Evolutionary conservation across 2,113 vertebrate species (phyloP).

Genomic region (Telmatochromis sp.): DNA sequence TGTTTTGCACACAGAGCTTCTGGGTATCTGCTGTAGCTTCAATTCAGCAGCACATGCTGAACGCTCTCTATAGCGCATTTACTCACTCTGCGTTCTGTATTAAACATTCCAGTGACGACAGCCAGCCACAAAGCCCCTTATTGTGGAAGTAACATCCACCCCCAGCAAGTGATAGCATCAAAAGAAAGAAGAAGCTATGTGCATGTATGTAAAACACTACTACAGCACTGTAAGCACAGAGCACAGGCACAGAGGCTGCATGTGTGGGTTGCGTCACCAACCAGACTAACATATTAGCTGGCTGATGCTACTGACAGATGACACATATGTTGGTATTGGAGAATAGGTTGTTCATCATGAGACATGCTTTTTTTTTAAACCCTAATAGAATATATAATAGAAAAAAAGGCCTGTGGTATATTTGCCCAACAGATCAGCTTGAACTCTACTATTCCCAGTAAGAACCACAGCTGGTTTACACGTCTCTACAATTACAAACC

Average conservation of each 20-base stretch:
- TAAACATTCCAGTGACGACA: slow-evolving; percentile 46
- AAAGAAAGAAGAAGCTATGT: background rate
- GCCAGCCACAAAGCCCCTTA: slow-evolving; percentile 34
- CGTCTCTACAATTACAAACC: background rate
- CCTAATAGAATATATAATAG: background rate
- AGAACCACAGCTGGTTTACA: background rate
- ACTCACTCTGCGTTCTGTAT: slow-evolving; percentile 9
- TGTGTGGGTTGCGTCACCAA: background rate
- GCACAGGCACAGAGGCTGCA: background rate
- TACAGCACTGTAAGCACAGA: background rate
- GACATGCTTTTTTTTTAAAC: background rate
- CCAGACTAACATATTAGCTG: background rate
- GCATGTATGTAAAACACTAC: background rate
- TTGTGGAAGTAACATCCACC: slow-evolving; percentile 36
- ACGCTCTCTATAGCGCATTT: background rate
- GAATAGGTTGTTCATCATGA: background rate
- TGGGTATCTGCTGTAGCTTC: background rate
- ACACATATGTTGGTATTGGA: background rate
- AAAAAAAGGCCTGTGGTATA: background rate
- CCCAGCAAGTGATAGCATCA: background rate
- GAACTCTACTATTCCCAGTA: background rate
- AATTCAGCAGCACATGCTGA: background rate
- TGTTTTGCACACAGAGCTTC: background rate
- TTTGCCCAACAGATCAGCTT: background rate
- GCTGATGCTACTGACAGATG: background rate